phyloP scores from a whole-genome alignment of 2,797 vertebrate genomes.

The Catostomus latipinnis region DNA sequence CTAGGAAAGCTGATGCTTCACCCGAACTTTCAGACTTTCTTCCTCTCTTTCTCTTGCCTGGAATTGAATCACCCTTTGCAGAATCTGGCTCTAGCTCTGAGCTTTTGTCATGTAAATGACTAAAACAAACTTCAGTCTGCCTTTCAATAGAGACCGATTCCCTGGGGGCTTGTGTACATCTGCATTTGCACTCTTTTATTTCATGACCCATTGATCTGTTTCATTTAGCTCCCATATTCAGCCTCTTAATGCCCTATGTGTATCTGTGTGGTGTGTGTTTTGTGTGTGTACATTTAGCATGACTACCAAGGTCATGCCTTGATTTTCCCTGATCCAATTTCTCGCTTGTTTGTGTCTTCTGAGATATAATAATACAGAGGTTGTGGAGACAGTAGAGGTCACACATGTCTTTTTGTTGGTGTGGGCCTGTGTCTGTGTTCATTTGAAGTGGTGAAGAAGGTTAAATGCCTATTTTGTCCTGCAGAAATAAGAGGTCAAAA shows the following conservation, averaged over 20 bases:
- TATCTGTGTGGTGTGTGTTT: background rate
- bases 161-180: background rate
- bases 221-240: conserved; percentile 4
- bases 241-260: background rate
- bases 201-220: conserved; percentile 35
- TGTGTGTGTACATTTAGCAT: conserved; percentile 5
- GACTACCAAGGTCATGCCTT: background rate
- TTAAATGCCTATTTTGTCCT: background rate
- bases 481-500: background rate
- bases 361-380: conserved; percentile 1
- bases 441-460: conserved; percentile 4
- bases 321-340: conserved; percentile 8
- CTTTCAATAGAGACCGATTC: conserved; percentile 11
- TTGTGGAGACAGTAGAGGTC: background rate
- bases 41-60: conserved; percentile 20
- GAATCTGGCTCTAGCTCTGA: conserved; percentile 7
- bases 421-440: background rate
- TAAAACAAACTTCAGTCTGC: conserved; percentile 32
- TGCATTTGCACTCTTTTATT: conserved; percentile 8
- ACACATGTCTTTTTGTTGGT: background rate
- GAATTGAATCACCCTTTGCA: background rate
- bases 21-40: conserved; percentile 14
- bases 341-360: conserved; percentile 1
- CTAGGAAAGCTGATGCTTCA: conserved; percentile 24
- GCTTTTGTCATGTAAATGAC: conserved; percentile 29